These are phyloP conservation scores for Callimorpha dominula DNA, from an alignment of 2,888 invertebrate species.

Conservation along the genomic window DNA sequence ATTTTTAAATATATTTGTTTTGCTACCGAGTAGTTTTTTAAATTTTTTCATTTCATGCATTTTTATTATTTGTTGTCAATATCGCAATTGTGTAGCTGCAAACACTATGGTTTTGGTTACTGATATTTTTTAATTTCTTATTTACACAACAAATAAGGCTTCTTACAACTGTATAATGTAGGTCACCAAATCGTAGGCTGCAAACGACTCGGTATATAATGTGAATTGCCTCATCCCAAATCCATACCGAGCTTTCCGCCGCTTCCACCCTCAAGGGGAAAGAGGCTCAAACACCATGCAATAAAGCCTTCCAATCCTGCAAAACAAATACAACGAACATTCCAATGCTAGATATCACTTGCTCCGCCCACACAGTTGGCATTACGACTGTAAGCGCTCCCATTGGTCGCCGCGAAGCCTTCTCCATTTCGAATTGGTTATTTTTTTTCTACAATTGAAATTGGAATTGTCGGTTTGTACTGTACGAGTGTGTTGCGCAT, in stretches of 20 bases:
- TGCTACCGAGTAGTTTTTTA: slow-evolving; percentile 41
- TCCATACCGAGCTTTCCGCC: slow-evolving; percentile 82
- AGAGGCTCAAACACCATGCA: slow-evolving; percentile 83
- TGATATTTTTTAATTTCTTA: background rate
- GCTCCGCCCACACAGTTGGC: slow-evolving; percentile 86
- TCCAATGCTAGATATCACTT: slow-evolving; percentile 87
- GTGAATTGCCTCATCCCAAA: slow-evolving; percentile 79
- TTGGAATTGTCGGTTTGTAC: slow-evolving; percentile 84
- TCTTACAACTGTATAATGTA: slow-evolving; percentile 54
- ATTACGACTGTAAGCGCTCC: slow-evolving; percentile 84
- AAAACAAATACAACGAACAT: slow-evolving; percentile 86
- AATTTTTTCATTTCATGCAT: background rate
- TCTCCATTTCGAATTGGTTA: slow-evolving; percentile 86
- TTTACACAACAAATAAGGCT: slow-evolving; percentile 24
- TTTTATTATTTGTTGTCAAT: background rate
- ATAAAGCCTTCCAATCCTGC: slow-evolving; percentile 84
- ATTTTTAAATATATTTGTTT: slow-evolving; percentile 26
- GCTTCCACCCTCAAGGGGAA: slow-evolving; percentile 80
- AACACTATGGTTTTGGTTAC: background rate
- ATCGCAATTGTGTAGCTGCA: background rate
- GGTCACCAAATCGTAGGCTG: slow-evolving; percentile 67
- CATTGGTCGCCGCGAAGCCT: slow-evolving; percentile 85
- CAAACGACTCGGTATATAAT: slow-evolving; percentile 78
- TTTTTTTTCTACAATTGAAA: slow-evolving; percentile 86
- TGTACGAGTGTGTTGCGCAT: slow-evolving; percentile 78